phyloP scores from a whole-genome alignment of 2,797 vertebrate species.

The Epinephelus awoara region DNA sequence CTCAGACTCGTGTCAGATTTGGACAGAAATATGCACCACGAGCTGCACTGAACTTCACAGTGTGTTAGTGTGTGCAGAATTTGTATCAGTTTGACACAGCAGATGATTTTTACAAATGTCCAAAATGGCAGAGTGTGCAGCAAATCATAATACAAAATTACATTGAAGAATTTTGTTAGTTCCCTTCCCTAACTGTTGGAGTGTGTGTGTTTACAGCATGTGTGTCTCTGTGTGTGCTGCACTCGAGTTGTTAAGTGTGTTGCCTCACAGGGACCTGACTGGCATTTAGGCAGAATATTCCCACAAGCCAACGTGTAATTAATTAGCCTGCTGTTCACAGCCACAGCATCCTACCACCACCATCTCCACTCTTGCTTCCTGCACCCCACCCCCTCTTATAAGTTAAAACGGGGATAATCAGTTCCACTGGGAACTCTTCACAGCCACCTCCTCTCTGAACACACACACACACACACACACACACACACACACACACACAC shows the following conservation, averaged over 20 bases:
- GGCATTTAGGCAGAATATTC: conserved; percentile 79
- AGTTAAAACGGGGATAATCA: conserved; percentile 85
- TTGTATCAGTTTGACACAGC: background rate
- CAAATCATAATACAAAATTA: background rate
- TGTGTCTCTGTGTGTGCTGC: conserved; percentile 18
- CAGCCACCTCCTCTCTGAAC: conserved; percentile 62
- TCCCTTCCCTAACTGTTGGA: background rate
- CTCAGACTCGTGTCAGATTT: too few relatives aligned
- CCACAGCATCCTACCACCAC: conserved; percentile 60
- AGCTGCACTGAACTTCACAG: too few relatives aligned
- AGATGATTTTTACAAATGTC: background rate
- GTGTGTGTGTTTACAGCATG: conserved; percentile 26
- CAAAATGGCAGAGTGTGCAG: background rate
- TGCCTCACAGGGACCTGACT: conserved; percentile 74
- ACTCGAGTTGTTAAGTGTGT: conserved; percentile 70
- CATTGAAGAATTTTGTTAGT: background rate
- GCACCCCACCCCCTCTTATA: conserved; percentile 66
- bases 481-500: conserved; percentile 55
- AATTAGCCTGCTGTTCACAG: conserved; percentile 83
- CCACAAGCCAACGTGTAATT: conserved; percentile 79
- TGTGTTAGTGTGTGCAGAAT: too few relatives aligned
- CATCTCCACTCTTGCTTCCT: conserved; percentile 67
- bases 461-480: conserved; percentile 67
- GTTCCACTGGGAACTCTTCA: conserved; percentile 81
- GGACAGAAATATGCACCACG: too few relatives aligned